A percentile compares a stretch with the other conserved stretches of the same genome.
These are phyloP conservation scores for Trematomus bernacchii DNA, from an alignment of 2,797 vertebrate genomes.

Conservation along the genomic window DNA sequence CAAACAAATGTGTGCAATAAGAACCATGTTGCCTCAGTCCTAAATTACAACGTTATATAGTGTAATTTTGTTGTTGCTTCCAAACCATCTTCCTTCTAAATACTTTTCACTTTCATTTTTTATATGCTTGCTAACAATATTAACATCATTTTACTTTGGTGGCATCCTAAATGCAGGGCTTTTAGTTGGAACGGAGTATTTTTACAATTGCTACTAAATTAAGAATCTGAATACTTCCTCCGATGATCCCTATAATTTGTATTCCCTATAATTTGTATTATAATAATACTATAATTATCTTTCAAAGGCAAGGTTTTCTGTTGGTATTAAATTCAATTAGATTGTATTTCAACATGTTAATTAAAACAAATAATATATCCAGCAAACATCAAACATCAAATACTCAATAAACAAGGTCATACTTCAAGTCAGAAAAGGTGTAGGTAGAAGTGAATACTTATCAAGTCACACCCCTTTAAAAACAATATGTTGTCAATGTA, in stretches of 20 bases:
- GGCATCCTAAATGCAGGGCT: background rate
- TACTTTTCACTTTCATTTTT: background rate
- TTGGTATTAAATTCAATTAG: background rate
- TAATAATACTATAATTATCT: too few relatives aligned
- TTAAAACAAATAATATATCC: too few relatives aligned
- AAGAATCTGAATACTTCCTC: background rate
- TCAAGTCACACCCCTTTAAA: too few relatives aligned
- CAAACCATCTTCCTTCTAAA: background rate
- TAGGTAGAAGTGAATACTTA: too few relatives aligned
- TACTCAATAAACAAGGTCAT: too few relatives aligned
- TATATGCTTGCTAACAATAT: background rate
- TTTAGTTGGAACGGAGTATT: background rate
- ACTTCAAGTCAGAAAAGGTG: too few relatives aligned
- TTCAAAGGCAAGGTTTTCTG: background rate
- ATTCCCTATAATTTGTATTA: background rate
- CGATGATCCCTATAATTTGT: background rate
- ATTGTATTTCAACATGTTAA: too few relatives aligned
- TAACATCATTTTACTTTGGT: background rate
- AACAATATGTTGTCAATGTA: too few relatives aligned
- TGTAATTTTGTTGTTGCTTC: background rate
- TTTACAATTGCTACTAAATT: background rate
- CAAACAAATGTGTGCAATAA: constrained; percentile 12
- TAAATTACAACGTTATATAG: background rate
- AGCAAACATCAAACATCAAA: too few relatives aligned
- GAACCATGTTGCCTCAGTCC: background rate